Evolutionary conservation across 1,140 invertebrate genomes (phyloP).

Genomic region (Oscheius sp.): DNA sequence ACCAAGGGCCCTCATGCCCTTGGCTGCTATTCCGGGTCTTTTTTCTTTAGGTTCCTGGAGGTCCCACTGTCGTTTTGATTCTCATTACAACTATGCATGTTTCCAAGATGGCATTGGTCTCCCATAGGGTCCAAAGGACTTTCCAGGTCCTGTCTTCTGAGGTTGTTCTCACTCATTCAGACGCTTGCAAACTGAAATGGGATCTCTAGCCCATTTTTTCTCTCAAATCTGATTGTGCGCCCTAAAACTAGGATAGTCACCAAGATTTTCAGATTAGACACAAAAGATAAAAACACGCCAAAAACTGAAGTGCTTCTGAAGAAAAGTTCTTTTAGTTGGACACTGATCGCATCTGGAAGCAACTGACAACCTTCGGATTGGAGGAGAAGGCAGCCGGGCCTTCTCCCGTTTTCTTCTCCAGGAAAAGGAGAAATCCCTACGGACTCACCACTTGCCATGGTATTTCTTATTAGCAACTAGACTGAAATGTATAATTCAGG

Average conservation of each 20-base stretch:
- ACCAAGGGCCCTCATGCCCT: conserved; percentile 13
- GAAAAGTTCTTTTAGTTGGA: not conserved
- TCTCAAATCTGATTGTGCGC: too few relatives aligned
- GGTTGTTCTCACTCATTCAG: too few relatives aligned
- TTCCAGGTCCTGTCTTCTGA: conserved; percentile 13
- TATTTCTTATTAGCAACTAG: conserved; percentile 13
- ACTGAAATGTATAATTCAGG: conserved; percentile 29
- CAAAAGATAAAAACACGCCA: too few relatives aligned
- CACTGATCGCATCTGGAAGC: conserved; percentile 1
- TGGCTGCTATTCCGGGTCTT: conserved; percentile 29
- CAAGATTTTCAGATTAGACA: too few relatives aligned
- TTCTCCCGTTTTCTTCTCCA: conserved; percentile 21
- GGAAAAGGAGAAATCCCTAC: conserved; percentile 42
- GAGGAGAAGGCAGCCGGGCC: not conserved
- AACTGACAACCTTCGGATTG: not conserved
- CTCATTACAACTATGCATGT: conserved; percentile 32
- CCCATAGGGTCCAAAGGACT: conserved; percentile 16
- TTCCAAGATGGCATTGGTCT: conserved; percentile 5
- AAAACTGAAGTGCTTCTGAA: too few relatives aligned
- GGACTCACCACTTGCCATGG: conserved; percentile 43
- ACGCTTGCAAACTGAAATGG: too few relatives aligned
- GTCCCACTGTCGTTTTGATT: conserved; percentile 21
- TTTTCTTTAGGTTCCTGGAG: conserved; percentile 31
- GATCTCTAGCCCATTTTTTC: too few relatives aligned
- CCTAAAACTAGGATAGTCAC: too few relatives aligned